A percentile compares a stretch with the other conserved stretches of the same genome.
Evolutionary conservation across 1,140 invertebrate species (phyloP).

Genomic region (Drosophila ambigua): DNA sequence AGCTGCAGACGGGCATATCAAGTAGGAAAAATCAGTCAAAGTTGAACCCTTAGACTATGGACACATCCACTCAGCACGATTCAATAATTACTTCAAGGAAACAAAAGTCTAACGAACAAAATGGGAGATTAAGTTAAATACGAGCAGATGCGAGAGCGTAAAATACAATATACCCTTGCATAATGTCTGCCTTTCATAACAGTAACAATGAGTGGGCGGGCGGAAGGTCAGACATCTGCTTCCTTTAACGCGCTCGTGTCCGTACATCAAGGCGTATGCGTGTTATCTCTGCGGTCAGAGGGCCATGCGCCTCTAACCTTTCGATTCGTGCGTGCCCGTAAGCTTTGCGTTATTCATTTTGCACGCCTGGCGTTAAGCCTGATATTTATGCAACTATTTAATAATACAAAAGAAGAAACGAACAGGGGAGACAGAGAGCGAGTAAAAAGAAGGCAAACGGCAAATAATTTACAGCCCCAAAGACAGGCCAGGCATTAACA

Average conservation of each 20-base stretch:
- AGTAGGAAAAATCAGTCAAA: constrained; percentile 14
- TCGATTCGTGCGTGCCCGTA: constrained; percentile 25
- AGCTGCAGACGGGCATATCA: constrained; percentile 11
- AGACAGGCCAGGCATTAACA: constrained; percentile 7
- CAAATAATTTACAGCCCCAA: constrained; percentile 1
- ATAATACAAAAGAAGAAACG: constrained; percentile 20
- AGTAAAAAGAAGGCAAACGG: not conserved
- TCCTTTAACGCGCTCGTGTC: not conserved
- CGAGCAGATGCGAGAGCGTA: no score
- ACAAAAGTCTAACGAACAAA: no score
- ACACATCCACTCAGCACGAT: no score
- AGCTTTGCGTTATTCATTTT: constrained; percentile 57
- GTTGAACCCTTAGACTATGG: no score
- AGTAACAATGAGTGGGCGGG: constrained; percentile 15
- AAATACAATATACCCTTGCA: no score
- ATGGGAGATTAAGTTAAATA: no score
- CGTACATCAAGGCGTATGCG: constrained; percentile 68
- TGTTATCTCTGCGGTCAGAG: constrained; percentile 59
- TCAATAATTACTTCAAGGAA: no score
- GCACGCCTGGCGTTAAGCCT: constrained; percentile 53
- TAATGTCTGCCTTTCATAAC: no score
- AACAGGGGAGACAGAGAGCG: not conserved
- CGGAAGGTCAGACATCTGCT: no score
- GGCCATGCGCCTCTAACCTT: not conserved
- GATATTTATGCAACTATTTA: constrained; percentile 68